Evolutionary conservation across 2,888 invertebrate species (phyloP), one percentile per base, ranked within the genome.

Genomic region (Tetropium fuscum): DNA sequence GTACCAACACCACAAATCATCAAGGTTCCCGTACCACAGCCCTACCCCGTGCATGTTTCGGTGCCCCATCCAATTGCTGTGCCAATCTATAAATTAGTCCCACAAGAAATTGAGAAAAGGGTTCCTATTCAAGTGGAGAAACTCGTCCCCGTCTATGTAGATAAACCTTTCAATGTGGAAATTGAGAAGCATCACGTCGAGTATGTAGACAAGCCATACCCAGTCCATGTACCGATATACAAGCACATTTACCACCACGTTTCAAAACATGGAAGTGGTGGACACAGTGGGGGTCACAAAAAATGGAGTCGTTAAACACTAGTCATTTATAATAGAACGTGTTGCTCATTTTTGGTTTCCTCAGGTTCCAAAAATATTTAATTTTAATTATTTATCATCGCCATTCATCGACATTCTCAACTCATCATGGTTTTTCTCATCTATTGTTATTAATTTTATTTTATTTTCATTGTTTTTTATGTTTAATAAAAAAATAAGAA

Each of bases 41-140:
- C 91, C 1, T 90, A 90, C 81, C 87, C 91, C 0, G 90, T 91
- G 0, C 90, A 90, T 71, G 86, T 91, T 0, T 80, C 86, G 0
- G 87, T 91, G 20, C 89, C 91, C 55, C 90, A 90, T 73, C 90
- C 90, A 68, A 88, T 91, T 48, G 88, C 88, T 61, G 86, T 90
- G 41, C 90, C 91, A 0, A 88, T 90, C 53, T 91, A 90, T 74
- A 90, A 90, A 82, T 84, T 88, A 71, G 89, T 90, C 2, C 88
- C 89, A 7, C 88, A 91, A 70, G 86, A 90, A 63, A 85, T 90
- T 49, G 90, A 90, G 71, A 89, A 88, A 71, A 88, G 87, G 66
- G 88, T 91, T 8, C 91, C 91, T 1, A 90, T 89, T 80, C 87
- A 88, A 1, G 90, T 91, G 1, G 90, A 91, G 75, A 90, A 89